phyloP scores from a whole-genome alignment of 2,797 vertebrate genomes.

The Miichthys miiuy region DNA sequence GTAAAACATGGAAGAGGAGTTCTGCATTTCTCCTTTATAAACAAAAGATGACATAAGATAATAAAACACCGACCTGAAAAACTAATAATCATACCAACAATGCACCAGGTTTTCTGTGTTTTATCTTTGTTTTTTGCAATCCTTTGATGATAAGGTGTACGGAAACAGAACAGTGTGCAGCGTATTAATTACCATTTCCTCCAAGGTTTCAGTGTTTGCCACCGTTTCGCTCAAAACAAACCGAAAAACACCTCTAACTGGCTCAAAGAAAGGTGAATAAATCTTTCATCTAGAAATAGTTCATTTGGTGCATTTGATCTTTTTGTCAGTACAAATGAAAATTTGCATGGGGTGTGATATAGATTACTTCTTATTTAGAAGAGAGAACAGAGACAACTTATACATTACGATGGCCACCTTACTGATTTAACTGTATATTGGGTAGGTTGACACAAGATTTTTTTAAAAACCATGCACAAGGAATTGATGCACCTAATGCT shows the following conservation, averaged over 20 bases:
- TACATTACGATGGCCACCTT: background rate
- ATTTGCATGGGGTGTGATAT: background rate
- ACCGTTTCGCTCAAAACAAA: constrained; percentile 36
- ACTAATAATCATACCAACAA: constrained; percentile 14
- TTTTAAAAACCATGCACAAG: no score
- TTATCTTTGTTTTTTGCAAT: constrained; percentile 41
- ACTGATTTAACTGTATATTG: background rate
- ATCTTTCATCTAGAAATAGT: constrained; percentile 26
- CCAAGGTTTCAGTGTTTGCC: constrained; percentile 59
- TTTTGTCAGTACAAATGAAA: constrained; percentile 21
- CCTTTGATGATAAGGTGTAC: constrained; percentile 57
- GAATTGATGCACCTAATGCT: no score
- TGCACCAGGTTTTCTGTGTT: constrained; percentile 21
- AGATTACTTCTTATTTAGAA: background rate
- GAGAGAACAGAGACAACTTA: background rate
- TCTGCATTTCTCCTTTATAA: constrained; percentile 1
- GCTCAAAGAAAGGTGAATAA: constrained; percentile 17
- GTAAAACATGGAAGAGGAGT: background rate
- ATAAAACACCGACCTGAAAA: constrained; percentile 46
- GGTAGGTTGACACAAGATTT: no score
- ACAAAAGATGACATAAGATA: constrained; percentile 4
- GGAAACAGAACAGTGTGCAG: constrained; percentile 33
- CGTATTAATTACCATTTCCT: constrained; percentile 50
- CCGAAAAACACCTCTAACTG: constrained; percentile 7
- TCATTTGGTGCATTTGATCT: constrained; percentile 5